These are phyloP conservation scores for Deroptyus accipitrinus DNA, from an alignment of 2,113 vertebrate species.

Conservation along the genomic window DNA sequence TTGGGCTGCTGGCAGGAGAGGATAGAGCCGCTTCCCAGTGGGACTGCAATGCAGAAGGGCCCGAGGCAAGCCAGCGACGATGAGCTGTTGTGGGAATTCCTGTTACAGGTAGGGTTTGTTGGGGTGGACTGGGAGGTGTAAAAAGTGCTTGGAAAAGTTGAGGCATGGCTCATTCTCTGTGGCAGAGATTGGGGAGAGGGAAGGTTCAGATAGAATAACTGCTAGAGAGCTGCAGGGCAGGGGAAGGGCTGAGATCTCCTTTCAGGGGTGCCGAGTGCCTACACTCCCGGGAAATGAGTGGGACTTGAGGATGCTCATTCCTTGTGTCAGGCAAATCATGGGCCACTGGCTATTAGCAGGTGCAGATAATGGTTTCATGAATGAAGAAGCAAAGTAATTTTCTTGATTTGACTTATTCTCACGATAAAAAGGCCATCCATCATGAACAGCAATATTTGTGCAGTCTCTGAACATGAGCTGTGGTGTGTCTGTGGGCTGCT, in stretches of 20 bases:
- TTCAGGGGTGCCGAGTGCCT: background rate
- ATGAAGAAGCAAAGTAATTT: background rate
- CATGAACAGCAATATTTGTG: background rate
- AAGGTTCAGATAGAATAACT: background rate
- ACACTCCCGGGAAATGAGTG: background rate
- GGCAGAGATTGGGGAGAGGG: background rate
- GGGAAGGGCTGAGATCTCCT: background rate
- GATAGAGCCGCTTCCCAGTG: background rate
- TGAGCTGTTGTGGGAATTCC: slow-evolving; percentile 22
- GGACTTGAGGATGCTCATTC: background rate
- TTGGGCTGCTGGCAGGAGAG: background rate
- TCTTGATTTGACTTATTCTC: background rate
- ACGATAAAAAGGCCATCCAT: background rate
- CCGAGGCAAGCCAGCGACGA: background rate
- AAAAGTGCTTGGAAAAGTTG: background rate
- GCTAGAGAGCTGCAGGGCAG: background rate
- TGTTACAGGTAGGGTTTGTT: slow-evolving; percentile 18
- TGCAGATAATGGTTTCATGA: background rate
- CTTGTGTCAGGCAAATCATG: background rate
- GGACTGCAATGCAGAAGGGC: background rate
- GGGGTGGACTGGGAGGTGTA: background rate
- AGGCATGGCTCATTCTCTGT: fast-evolving
- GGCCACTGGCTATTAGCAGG: background rate
- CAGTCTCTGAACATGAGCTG: background rate
- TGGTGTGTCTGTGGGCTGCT: background rate